These are phyloP conservation scores for Cathartes aura DNA, from an alignment of 2,113 vertebrate genomes.

Conservation along the genomic window DNA sequence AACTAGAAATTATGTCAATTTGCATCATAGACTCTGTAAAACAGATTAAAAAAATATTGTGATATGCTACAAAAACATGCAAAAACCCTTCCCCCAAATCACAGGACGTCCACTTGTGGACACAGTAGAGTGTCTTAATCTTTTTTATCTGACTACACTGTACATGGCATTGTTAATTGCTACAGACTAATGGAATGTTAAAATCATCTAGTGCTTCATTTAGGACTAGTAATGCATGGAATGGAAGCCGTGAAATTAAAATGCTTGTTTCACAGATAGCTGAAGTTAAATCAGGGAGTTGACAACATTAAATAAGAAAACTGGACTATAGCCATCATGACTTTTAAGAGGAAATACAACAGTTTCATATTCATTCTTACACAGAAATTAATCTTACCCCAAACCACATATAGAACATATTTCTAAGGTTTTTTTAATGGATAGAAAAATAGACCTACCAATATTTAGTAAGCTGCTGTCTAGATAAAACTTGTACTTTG, in stretches of 20 bases:
- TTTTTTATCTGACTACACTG: constrained; percentile 67
- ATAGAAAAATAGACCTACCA: constrained; percentile 35
- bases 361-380: background rate
- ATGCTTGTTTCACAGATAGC: constrained; percentile 70
- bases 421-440: background rate
- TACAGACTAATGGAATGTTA: constrained; percentile 81
- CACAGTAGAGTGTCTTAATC: background rate
- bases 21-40: background rate
- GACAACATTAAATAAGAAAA: background rate
- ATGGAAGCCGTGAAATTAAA: constrained; percentile 81
- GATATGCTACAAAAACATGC: background rate
- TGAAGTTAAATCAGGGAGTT: constrained; percentile 61
- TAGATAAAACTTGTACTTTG: constrained; percentile 42
- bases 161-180: constrained; percentile 79
- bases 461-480: constrained; percentile 18
- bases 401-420: background rate
- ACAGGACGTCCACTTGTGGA: background rate
- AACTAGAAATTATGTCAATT: background rate
- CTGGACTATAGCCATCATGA: background rate
- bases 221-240: constrained; percentile 78
- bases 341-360: background rate
- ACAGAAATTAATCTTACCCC: background rate
- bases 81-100: background rate
- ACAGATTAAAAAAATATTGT: background rate
- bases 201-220: constrained; percentile 71